A percentile compares a stretch with the other conserved stretches of the same genome.
Conservation (phyloP, 35 echinoderm and acorn worm genomes). For the Amphiura filiformis region DNA sequence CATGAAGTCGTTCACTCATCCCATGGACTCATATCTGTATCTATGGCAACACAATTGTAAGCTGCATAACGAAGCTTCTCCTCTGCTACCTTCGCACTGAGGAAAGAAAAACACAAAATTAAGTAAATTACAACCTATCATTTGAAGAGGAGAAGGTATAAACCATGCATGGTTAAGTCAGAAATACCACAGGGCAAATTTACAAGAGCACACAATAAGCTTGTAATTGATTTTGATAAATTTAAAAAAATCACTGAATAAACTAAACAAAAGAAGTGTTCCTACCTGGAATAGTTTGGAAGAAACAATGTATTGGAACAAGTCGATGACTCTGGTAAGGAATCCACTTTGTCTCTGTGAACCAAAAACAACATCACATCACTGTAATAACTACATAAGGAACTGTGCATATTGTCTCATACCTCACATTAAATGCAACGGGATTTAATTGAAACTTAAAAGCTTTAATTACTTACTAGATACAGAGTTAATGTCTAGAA, state of each 20-base stretch:
- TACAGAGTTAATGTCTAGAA: no score
- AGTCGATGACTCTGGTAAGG: conserved; percentile 95
- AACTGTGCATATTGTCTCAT: not conserved
- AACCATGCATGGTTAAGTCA: no score
- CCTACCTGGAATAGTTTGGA: conserved; percentile 90
- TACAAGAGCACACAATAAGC: no score
- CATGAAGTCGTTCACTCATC: conserved; percentile 92
- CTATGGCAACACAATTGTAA: conserved; percentile 98
- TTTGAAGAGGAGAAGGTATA: no score
- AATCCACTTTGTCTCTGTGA: conserved; percentile 79
- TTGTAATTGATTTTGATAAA: no score
- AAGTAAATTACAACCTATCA: no score
- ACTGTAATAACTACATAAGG: not conserved
- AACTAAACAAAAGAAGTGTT: no score
- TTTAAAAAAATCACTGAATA: no score
- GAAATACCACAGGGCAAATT: no score
- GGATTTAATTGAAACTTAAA: no score
- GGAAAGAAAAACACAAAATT: conserved; percentile 5
- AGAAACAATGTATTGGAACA: conserved; percentile 97
- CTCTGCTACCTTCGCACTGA: conserved; percentile 90
- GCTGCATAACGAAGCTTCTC: conserved; percentile 97
- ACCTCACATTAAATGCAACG: no score
- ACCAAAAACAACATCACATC: conserved; percentile 16
- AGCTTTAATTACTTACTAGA: no score
- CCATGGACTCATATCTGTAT: conserved; percentile 98